Percentiles rank a stretch among this genome's conserved stretches.
These are phyloP conservation scores for Pitta sordida DNA, from an alignment of 2,113 vertebrate genomes.

Conservation along the genomic window DNA sequence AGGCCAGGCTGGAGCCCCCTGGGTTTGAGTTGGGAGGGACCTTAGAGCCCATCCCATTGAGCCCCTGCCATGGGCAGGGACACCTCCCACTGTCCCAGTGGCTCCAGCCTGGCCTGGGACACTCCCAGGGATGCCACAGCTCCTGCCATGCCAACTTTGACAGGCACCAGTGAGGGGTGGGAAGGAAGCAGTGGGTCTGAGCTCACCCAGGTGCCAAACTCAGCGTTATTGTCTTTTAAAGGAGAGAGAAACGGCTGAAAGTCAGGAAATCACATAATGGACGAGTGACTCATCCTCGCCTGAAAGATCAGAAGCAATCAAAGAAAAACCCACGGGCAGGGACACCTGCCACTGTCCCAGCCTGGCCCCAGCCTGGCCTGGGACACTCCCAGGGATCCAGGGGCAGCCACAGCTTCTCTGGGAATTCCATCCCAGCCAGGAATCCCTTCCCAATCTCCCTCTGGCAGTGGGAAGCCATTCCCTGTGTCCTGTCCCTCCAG, in stretches of 20 bases:
- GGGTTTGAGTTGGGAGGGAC: not conserved
- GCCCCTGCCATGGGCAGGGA: not conserved
- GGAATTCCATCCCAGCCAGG: not conserved
- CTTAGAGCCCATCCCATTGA: accelerated
- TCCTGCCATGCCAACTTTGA: accelerated
- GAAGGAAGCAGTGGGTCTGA: not conserved
- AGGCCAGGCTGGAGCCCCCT: not conserved
- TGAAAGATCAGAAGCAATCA: conserved; percentile 16
- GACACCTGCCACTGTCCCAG: not conserved
- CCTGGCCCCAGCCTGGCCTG: not conserved
- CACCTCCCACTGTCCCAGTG: not conserved
- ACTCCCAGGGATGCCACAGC: not conserved
- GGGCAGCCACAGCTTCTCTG: not conserved
- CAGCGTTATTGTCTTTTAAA: not conserved
- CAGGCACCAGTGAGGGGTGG: not conserved
- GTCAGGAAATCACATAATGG: conserved; percentile 47
- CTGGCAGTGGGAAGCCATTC: not conserved
- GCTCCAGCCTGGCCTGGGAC: not conserved
- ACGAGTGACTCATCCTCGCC: conserved; percentile 62
- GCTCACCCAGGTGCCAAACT: not conserved
- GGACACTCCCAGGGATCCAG: not conserved
- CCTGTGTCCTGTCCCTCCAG: accelerated
- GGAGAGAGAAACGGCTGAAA: conserved; percentile 5
- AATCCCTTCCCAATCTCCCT: not conserved
- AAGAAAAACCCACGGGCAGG: not conserved